Conservation (phyloP, 1,140 invertebrate species). For the Teleogryllus occipitalis region DNA sequence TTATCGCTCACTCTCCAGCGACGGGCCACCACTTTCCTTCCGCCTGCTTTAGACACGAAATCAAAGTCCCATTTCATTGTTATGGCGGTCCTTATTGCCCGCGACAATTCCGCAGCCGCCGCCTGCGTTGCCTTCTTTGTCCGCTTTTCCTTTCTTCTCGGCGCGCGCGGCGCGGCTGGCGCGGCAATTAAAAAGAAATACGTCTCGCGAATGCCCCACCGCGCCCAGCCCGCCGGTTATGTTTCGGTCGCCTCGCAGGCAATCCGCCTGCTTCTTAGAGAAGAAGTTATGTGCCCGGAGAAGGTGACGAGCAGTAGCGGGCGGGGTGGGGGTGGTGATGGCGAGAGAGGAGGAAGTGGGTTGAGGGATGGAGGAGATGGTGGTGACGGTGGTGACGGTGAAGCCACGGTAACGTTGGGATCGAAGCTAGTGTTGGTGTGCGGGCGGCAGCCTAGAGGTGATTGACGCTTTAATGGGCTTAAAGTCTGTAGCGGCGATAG, state of each 20-base stretch:
- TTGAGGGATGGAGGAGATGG: too few species aligned
- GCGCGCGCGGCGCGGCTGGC: neutral
- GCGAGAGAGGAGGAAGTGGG: neutral
- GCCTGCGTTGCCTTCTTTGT: neutral
- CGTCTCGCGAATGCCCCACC: neutral
- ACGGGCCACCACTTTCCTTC: neutral
- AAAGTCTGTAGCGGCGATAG: too few species aligned
- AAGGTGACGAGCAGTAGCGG: neutral
- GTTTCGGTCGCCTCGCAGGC: neutral
- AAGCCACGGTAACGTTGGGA: too few species aligned
- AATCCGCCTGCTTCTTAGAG: neutral
- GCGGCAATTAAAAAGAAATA: slow-evolving; percentile 1
- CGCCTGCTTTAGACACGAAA: neutral
- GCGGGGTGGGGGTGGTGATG: neutral
- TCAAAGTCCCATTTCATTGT: neutral
- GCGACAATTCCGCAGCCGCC: neutral
- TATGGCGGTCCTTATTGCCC: neutral
- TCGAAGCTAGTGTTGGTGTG: too few species aligned
- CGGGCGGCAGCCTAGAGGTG: too few species aligned
- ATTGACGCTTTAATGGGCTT: too few species aligned
- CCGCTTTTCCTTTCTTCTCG: neutral
- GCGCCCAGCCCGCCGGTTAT: neutral
- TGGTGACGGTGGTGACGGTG: too few species aligned
- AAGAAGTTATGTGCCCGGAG: neutral
- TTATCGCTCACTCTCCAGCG: neutral